Percentiles rank a stretch among this genome's conserved stretches.
These are phyloP conservation scores for Meteorus cinctellus DNA, from an alignment of 2,888 invertebrate species.

Conservation along the genomic window DNA sequence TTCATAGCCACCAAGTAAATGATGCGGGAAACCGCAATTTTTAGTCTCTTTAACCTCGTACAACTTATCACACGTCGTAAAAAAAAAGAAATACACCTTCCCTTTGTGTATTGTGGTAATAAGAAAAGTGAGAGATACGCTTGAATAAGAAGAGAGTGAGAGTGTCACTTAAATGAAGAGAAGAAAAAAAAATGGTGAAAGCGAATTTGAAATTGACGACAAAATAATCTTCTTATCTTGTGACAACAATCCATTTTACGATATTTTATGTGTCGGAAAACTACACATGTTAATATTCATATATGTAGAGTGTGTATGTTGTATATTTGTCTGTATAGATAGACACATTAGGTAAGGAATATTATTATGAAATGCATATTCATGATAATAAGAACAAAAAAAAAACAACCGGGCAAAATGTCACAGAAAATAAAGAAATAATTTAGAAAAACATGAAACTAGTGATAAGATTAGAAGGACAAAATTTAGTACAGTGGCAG, in stretches of 20 bases:
- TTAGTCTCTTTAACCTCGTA: conserved; percentile 15
- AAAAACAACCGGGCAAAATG: not conserved
- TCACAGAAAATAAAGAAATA: not conserved
- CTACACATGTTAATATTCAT: not conserved
- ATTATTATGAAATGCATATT: not conserved
- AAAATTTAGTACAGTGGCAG: not conserved
- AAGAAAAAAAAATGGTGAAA: not conserved
- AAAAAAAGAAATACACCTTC: conserved; percentile 8
- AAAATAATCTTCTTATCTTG: not conserved
- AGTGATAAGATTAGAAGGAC: conserved; percentile 2
- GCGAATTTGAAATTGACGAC: not conserved
- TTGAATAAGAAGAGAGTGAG: no score
- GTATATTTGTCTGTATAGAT: not conserved
- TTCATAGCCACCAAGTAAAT: conserved; percentile 27
- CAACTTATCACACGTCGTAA: conserved; percentile 12
- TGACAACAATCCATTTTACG: not conserved
- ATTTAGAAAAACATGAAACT: not conserved
- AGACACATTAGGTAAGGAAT: not conserved
- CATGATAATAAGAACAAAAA: not conserved
- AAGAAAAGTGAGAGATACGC: not conserved
- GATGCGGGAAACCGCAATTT: conserved; percentile 31
- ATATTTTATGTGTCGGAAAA: not conserved
- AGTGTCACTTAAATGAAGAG: no score
- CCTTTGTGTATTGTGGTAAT: not conserved
- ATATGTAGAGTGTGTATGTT: not conserved